Conservation (phyloP, 2,888 invertebrate genomes). For the Caenorhabditis japonica region DNA sequence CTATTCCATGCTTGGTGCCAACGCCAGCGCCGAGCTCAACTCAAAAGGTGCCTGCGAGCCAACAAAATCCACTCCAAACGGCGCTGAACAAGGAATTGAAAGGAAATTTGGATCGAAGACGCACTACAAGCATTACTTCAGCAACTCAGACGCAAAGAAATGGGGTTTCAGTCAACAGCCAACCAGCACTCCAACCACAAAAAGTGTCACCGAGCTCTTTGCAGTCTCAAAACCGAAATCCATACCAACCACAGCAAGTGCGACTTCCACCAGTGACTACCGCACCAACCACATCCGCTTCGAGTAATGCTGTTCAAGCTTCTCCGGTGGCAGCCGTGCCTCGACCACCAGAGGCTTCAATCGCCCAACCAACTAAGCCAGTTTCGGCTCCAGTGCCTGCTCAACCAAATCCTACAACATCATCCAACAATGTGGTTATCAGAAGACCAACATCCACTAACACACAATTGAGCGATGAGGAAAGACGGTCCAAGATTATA, state of each 20-base stretch:
- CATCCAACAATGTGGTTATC: conserved; percentile 19
- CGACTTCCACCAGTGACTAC: conserved; percentile 11
- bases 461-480: conserved; percentile 23
- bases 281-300: conserved; percentile 1
- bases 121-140: background rate
- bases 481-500: conserved; percentile 52
- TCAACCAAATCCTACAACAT: conserved; percentile 7
- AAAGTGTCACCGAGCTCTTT: background rate
- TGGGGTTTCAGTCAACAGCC: background rate
- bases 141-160: background rate
- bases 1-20: conserved; percentile 39
- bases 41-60: background rate
- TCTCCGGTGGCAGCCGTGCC: background rate
- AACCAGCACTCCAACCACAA: conserved; percentile 4
- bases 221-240: background rate
- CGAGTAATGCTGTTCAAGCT: conserved; percentile 11
- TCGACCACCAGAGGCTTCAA: conserved; percentile 1
- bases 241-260: conserved; percentile 12
- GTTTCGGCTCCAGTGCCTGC: background rate
- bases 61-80: conserved; percentile 25
- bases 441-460: conserved; percentile 12
- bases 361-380: background rate
- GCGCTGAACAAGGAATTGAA: conserved; percentile 29
- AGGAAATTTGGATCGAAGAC: conserved; percentile 19
- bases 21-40: conserved; percentile 30